A percentile compares a stretch with the other conserved stretches of the same genome.
Evolutionary conservation across 2,797 vertebrate genomes (phyloP).

Genomic region (Anguilla pacifica): DNA sequence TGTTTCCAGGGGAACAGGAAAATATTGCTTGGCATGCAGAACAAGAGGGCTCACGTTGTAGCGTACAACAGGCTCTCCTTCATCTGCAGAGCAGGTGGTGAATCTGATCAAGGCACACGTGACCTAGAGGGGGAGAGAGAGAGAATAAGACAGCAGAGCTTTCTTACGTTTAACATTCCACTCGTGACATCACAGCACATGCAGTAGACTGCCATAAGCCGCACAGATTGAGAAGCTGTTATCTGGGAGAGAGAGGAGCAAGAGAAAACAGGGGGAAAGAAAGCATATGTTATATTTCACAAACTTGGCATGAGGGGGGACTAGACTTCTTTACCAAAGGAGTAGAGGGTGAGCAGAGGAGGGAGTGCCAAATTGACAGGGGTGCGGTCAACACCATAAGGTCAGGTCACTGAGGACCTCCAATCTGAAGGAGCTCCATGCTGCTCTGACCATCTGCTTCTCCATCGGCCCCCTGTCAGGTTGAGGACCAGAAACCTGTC

Average conservation of each 20-base stretch:
- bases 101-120: background rate
- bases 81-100: constrained; percentile 35
- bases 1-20: constrained; percentile 35
- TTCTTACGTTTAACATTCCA: background rate
- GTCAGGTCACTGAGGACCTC: constrained; percentile 2
- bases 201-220: background rate
- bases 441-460: constrained; percentile 12
- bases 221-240: background rate
- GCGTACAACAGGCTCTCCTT: constrained; percentile 36
- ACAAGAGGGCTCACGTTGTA: constrained; percentile 13
- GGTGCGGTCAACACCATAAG: background rate
- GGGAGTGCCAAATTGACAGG: background rate
- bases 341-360: background rate
- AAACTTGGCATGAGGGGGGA: background rate
- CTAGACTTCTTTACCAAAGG: background rate
- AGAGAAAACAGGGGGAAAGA: background rate
- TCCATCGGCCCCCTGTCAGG: constrained; percentile 7
- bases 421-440: background rate
- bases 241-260: background rate
- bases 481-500: constrained; percentile 48
- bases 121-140: background rate
- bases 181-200: background rate
- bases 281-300: background rate
- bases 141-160: no score
- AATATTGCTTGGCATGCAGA: constrained; percentile 37